Evolutionary conservation across 2,797 vertebrate genomes (phyloP).

Genomic region (Megalops cyprinoides): DNA sequence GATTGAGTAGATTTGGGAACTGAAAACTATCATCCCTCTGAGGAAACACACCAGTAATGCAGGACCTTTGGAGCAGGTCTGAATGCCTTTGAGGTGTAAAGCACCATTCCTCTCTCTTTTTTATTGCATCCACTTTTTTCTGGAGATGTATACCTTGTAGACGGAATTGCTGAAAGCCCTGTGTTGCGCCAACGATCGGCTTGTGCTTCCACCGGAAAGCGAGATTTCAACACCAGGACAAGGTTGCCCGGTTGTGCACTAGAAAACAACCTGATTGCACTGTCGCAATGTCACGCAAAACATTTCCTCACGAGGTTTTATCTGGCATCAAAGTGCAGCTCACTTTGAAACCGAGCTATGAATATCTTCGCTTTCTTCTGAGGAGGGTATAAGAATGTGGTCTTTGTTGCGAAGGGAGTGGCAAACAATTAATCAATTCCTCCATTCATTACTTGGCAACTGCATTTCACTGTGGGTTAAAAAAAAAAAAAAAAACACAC

Average conservation of each 20-base stretch:
- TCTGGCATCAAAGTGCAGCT: constrained; percentile 42
- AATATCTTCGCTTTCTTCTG: constrained; percentile 40
- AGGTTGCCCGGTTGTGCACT: neutral
- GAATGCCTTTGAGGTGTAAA: too few relatives aligned
- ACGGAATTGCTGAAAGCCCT: neutral
- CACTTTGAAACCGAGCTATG: constrained; percentile 15
- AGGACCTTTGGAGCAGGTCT: too few relatives aligned
- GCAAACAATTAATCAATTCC: constrained; percentile 36
- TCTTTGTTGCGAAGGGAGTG: constrained; percentile 61
- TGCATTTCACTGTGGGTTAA: too few relatives aligned
- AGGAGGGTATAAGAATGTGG: constrained; percentile 39
- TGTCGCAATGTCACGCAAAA: constrained; percentile 41
- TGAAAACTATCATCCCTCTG: too few relatives aligned
- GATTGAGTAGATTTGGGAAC: too few relatives aligned
- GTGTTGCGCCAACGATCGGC: neutral
- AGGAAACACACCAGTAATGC: too few relatives aligned
- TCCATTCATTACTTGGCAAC: too few relatives aligned
- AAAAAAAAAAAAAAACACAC: too few relatives aligned
- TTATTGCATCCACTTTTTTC: too few relatives aligned
- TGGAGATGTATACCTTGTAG: too few relatives aligned
- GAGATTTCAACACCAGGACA: neutral
- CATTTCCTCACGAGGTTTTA: constrained; percentile 21
- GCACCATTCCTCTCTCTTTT: too few relatives aligned
- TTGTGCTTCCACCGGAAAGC: neutral
- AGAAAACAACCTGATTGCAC: neutral